phyloP scores from a whole-genome alignment of 2,797 vertebrate species.

The Mus minutoides region DNA sequence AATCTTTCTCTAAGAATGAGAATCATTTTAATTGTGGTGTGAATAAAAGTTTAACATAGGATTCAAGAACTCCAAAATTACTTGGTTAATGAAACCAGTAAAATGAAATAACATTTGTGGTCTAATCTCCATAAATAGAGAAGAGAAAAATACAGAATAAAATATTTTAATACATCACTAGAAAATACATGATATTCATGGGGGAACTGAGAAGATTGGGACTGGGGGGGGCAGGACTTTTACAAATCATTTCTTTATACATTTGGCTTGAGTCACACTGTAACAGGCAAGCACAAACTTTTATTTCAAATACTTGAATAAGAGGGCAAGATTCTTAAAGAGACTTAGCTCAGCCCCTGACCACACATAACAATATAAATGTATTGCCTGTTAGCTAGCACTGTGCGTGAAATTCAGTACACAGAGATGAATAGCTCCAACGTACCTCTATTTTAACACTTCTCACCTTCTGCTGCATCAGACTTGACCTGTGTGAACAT shows the following conservation, averaged over 20 bases:
- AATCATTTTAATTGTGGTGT: not conserved
- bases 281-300: not conserved
- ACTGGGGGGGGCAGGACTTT: not conserved
- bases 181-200: not conserved
- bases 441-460: not conserved
- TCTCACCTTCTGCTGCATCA: not conserved
- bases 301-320: not conserved
- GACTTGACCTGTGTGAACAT: not conserved
- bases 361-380: not conserved
- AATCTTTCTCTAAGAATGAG: not conserved
- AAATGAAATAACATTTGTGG: not conserved
- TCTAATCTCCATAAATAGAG: not conserved
- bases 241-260: not conserved
- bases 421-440: not conserved
- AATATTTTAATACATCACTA: not conserved
- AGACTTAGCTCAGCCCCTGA: not conserved
- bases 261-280: not conserved
- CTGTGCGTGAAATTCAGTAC: not conserved
- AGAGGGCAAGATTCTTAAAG: not conserved
- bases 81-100: not conserved
- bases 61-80: not conserved
- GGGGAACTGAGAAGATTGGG: not conserved
- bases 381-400: not conserved
- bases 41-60: not conserved
- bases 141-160: slow-evolving; percentile 21